phyloP scores from a whole-genome alignment of 2,888 invertebrate species.

The Xylocampa areola region DNA sequence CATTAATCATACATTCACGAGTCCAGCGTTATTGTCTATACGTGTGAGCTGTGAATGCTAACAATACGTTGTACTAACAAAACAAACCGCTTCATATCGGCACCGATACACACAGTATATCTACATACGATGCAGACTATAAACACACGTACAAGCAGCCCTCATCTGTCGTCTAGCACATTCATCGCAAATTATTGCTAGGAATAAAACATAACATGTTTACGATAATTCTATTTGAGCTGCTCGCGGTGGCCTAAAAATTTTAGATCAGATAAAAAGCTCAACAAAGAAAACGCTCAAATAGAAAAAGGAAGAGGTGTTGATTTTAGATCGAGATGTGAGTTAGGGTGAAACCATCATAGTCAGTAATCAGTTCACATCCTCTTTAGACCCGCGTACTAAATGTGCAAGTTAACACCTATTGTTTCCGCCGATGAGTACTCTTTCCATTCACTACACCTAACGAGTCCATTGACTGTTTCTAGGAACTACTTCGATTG shows the following conservation, averaged over 20 bases:
- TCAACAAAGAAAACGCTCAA: slow-evolving; percentile 13
- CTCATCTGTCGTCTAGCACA: slow-evolving; percentile 59
- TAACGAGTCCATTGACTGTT: slow-evolving; percentile 68
- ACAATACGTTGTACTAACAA: slow-evolving; percentile 69
- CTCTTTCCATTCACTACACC: slow-evolving; percentile 72
- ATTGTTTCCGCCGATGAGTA: slow-evolving; percentile 77
- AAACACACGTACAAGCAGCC: slow-evolving; percentile 62
- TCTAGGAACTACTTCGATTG: slow-evolving; percentile 78
- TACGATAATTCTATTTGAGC: slow-evolving; percentile 29
- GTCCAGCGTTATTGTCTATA: slow-evolving; percentile 63
- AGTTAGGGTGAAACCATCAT: slow-evolving; percentile 29
- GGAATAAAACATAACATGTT: slow-evolving; percentile 54
- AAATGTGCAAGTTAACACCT: slow-evolving; percentile 76
- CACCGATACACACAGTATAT: slow-evolving; percentile 54
- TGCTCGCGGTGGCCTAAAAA: slow-evolving; percentile 16
- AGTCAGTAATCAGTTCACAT: slow-evolving; percentile 75
- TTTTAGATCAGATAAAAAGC: background rate
- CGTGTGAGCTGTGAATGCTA: slow-evolving; percentile 66
- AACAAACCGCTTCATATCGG: slow-evolving; percentile 69
- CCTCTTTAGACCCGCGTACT: slow-evolving; percentile 68
- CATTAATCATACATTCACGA: slow-evolving; percentile 54
- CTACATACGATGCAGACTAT: slow-evolving; percentile 64
- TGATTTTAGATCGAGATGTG: slow-evolving; percentile 7
- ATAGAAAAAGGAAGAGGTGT: slow-evolving; percentile 4
- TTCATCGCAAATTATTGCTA: slow-evolving; percentile 62